phyloP scores from a whole-genome alignment of 2,888 invertebrate genomes.

The Peribatodes rhomboidaria region DNA sequence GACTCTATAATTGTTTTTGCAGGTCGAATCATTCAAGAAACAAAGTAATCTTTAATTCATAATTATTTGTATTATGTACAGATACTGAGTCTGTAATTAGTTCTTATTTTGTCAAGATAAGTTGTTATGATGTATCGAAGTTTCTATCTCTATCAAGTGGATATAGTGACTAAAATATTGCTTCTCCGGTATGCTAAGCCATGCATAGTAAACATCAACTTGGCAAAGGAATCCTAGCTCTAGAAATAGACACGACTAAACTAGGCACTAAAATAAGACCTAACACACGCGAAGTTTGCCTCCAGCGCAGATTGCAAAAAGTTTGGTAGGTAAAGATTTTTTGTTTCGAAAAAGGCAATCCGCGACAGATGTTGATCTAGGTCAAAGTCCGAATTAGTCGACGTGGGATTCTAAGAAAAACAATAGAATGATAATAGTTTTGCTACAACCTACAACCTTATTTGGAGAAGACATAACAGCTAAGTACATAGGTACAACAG shows the following conservation, averaged over 20 bases:
- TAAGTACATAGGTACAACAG: background rate
- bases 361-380: constrained; percentile 42
- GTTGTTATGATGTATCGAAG: background rate
- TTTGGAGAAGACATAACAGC: constrained; percentile 17
- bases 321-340: constrained; percentile 2
- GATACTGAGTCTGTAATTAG: too few relatives aligned
- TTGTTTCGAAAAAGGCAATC: constrained; percentile 16
- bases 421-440: constrained; percentile 39
- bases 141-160: background rate
- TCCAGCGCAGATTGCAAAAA: constrained; percentile 33
- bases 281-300: constrained; percentile 34
- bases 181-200: constrained; percentile 14
- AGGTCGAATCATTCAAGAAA: constrained; percentile 3
- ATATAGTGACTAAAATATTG: constrained; percentile 2
- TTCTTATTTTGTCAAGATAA: background rate
- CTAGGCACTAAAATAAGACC: constrained; percentile 37
- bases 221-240: constrained; percentile 33
- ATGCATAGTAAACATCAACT: constrained; percentile 29
- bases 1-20: constrained; percentile 15
- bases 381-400: constrained; percentile 39
- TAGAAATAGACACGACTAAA: constrained; percentile 39
- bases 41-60: background rate
- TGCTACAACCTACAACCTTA: constrained; percentile 31
- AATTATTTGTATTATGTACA: background rate
- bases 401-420: constrained; percentile 33